Evolutionary conservation across 2,797 vertebrate species (phyloP), one percentile per base, ranked within the genome.

Genomic region (Phylloscopus collybita): DNA sequence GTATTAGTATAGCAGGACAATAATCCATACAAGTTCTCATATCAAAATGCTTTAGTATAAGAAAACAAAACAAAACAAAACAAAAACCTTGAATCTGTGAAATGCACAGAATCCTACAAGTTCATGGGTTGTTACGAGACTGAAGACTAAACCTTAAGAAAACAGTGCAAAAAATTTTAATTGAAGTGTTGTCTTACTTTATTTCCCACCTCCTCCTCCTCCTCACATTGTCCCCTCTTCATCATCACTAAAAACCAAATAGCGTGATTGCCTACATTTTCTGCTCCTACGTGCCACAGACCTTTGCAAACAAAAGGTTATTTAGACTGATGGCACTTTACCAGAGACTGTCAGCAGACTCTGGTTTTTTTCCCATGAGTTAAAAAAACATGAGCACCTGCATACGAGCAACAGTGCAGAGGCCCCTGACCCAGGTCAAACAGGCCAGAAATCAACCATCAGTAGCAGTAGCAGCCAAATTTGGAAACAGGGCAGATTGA

Each of bases 401-500:
- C 8, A 6, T 9, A 51, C 22, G 72, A 73, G 19, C 26, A 80
- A 38, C 21, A 64, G 22, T 0, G 1, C 29, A 87, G 42, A 64
- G 36, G 42, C 10, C 71, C 36, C 19, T 34, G 57, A 67, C 34
- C 7, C 53, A 78, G 19, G 50, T 71, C 38, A 50, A n/a, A 10
- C 19, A 51, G 10, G 30, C 10, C 40, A 70, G 44, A 29, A 84
- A 86, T 12, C 20, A 71, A 72, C 16, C 12, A 16, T 7, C 38
- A 40, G 50, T 10, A 10, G 38, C 38, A 88, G 50, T 0, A 0
- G 32, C 12, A 45, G 50, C 42, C 51, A 90, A 76, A 85, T 23
- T 9, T 42, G 11, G 49, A 88, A 80, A 75, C 1, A 2, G 11
- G 7, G 25, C 0, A 3, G 26, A 44, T 0, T 23, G 49, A 73